A percentile compares a stretch with the other conserved stretches of the same genome.
These are phyloP conservation scores for Camarhynchus parvulus DNA, from an alignment of 2,113 vertebrate species.

Conservation along the genomic window DNA sequence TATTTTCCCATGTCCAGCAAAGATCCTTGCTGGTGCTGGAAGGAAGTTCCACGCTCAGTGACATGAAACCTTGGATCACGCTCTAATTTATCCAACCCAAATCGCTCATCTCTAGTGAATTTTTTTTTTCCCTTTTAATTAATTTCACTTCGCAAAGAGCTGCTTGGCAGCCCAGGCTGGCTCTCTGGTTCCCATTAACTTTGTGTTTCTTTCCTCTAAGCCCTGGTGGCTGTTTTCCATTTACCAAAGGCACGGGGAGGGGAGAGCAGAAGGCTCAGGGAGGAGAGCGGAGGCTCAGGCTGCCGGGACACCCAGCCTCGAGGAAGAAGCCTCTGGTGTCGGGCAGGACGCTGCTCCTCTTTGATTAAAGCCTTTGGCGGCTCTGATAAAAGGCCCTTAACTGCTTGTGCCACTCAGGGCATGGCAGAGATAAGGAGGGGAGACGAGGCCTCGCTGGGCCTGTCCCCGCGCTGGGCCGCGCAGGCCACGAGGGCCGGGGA, in stretches of 20 bases:
- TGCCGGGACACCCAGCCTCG: neutral
- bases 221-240: constrained; percentile 23
- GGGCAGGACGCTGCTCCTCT: constrained; percentile 26
- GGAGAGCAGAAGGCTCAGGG: neutral
- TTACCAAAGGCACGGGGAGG: neutral
- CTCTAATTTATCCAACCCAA: neutral
- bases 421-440: constrained; percentile 68
- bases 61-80: neutral
- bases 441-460: neutral
- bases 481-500: neutral
- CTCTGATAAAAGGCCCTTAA: constrained; percentile 74
- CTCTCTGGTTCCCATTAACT: constrained; percentile 63
- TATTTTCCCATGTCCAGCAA: neutral
- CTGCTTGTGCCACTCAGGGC: constrained; percentile 55
- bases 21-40: neutral
- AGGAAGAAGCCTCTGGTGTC: neutral
- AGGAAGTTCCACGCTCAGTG: neutral
- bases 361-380: constrained; percentile 63
- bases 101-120: neutral
- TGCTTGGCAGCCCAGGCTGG: neutral
- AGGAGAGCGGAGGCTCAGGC: neutral
- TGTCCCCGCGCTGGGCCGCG: neutral
- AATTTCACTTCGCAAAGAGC: constrained; percentile 53
- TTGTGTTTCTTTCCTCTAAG: constrained; percentile 9
- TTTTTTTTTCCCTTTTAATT: neutral